Base-by-base conservation (phyloP, 2,888 invertebrate species). In the Gisinianus flammeolus region DNA sequence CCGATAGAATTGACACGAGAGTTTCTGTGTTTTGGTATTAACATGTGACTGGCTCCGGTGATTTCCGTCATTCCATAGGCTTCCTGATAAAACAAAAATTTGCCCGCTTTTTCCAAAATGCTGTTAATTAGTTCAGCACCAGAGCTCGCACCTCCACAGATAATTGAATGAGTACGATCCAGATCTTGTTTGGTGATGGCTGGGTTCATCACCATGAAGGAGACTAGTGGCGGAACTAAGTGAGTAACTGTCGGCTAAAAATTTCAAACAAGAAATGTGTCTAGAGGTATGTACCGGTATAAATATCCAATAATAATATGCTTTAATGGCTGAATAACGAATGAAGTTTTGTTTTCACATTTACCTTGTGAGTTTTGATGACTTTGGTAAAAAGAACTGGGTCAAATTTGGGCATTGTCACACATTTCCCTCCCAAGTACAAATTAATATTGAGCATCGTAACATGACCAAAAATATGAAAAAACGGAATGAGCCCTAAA, bases 181-280 rank as follows among this genome's bases (percentile, higher is more conserved):
- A 94, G 87, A 85, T 93, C 92, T 78, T 91, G 91, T 81, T 90
- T 89, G 71, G 89, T 90, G 10, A 94, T 91, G 35, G 89, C 87
- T 0, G 93, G 90, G 86, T 91, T 92, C n/a, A 92, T 91, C 0
- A 92, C 92, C 77, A 95, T 86, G 87, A 94, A 93, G 1, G 93
- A 88, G 24, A 94, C 87, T 8, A 95, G 88, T 0, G 94, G 94
- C 0, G 95, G 94, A 1, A 94, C 94, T 1, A 93, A 90, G 70
- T 81, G 83, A 71, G 79, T 72, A 19, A 77, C 69, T 33, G 81
- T 81, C 0, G 81, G 81, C 79, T 62, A 10, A 62, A 24, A 67
- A 26, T 66, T 8, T 24, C 28, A 30, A 66, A 26, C 5, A 26
- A 24, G 8, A 22, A n/a, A 26, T n/a, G 33, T 16, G 19, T 44